Evolutionary conservation across 53 echinoderm and acorn worm species (phyloP).

Genomic region (Henricia sp.): DNA sequence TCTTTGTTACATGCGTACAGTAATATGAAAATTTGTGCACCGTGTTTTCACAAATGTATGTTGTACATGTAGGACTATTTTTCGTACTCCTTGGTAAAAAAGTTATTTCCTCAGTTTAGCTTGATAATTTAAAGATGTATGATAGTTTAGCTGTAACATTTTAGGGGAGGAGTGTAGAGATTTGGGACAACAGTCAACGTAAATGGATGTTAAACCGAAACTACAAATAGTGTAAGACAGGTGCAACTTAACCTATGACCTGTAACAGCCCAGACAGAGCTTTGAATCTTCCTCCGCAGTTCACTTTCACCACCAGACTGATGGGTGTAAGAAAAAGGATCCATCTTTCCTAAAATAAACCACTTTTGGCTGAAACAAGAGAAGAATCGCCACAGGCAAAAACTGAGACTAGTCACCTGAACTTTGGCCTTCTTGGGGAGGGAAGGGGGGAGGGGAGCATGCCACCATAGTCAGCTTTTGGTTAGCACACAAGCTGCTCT

Average conservation of each 20-base stretch:
- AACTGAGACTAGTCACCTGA: not conserved
- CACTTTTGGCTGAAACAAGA: not conserved
- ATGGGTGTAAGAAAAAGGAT: not conserved
- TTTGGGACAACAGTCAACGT: too few species aligned
- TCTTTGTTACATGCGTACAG: not conserved
- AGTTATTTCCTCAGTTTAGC: too few species aligned
- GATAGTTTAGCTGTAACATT: too few species aligned
- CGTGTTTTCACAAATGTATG: not conserved
- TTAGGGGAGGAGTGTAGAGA: too few species aligned
- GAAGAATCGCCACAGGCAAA: not conserved
- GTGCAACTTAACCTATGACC: not conserved
- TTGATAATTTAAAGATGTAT: too few species aligned
- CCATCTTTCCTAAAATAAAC: constrained; percentile 20
- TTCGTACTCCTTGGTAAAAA: too few species aligned
- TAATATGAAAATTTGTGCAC: not conserved
- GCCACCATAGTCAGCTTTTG: not conserved
- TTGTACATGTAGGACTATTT: too few species aligned
- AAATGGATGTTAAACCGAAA: too few species aligned
- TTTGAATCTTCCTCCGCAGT: not conserved
- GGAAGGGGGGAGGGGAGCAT: not conserved
- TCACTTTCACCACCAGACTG: not conserved
- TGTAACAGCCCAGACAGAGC: not conserved
- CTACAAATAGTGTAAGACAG: not conserved
- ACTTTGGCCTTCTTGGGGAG: constrained; percentile 13
- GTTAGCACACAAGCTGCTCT: too few species aligned